Conservation (phyloP, 2,113 vertebrate genomes). For the western clawed frog (Xenopus tropicalis) region DNA sequence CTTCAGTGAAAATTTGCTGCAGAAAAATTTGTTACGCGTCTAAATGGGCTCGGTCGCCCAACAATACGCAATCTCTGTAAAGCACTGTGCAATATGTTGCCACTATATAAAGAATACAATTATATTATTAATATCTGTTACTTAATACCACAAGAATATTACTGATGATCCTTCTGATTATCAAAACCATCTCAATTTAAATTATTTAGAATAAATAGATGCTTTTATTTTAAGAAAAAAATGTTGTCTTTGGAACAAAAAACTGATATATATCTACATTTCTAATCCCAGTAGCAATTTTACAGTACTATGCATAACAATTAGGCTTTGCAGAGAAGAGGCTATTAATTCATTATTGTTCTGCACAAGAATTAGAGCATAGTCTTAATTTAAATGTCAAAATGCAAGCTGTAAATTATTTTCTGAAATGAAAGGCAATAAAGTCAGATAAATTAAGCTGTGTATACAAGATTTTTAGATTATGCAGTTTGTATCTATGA, state of each 20-base stretch:
- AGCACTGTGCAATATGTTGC: no score
- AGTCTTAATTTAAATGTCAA: slow-evolving; percentile 43
- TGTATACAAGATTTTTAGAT: slow-evolving; percentile 39
- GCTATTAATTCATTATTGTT: slow-evolving; percentile 45
- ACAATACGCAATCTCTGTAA: no score
- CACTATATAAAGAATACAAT: no score
- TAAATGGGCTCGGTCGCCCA: no score
- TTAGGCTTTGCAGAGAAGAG: slow-evolving; percentile 16
- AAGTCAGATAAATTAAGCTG: slow-evolving; percentile 45
- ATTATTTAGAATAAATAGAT: no score
- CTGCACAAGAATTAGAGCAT: slow-evolving; percentile 42
- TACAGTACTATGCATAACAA: slow-evolving; percentile 39
- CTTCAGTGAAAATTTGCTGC: no score
- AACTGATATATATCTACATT: slow-evolving; percentile 17
- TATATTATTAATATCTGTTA: no score
- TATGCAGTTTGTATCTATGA: slow-evolving; percentile 38
- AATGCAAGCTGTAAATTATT: slow-evolving; percentile 41
- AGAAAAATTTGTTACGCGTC: no score
- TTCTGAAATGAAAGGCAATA: slow-evolving; percentile 44
- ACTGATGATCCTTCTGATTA: no score
- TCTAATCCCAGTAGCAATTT: slow-evolving; percentile 27
- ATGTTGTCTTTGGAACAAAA: slow-evolving; percentile 10
- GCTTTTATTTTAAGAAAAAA: background rate
- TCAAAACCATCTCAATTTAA: no score
- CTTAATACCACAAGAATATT: no score